phyloP scores from a whole-genome alignment of 2,888 invertebrate genomes.

The Anagyrus pseudococci region DNA sequence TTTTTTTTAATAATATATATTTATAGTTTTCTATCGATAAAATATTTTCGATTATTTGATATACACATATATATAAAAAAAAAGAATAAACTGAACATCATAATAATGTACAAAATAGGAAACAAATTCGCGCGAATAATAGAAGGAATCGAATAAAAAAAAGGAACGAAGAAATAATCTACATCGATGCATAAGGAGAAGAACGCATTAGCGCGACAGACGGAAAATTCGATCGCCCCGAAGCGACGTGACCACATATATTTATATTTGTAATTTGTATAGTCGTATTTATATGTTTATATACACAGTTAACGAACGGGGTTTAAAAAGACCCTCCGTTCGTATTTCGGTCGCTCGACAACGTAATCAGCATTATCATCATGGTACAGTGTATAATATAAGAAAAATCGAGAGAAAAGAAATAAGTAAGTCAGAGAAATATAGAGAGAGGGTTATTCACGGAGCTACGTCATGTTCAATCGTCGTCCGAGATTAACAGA shows the following conservation, averaged over 20 bases:
- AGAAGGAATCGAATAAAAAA: constrained; percentile 36
- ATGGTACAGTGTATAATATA: too few species aligned
- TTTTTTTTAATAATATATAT: constrained; percentile 22
- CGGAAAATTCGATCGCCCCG: constrained; percentile 48
- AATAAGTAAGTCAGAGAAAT: too few species aligned
- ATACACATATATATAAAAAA: constrained; percentile 20
- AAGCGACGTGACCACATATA: constrained; percentile 54
- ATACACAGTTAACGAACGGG: constrained; percentile 53
- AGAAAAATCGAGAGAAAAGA: constrained; percentile 26
- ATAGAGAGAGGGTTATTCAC: too few species aligned
- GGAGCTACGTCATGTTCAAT: too few species aligned
- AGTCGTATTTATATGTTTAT: constrained; percentile 57
- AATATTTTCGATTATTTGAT: constrained; percentile 30
- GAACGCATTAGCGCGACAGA: background rate
- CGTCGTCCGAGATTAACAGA: too few species aligned
- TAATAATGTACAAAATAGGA: constrained; percentile 30
- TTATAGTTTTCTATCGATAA: constrained; percentile 29
- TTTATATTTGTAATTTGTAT: constrained; percentile 45
- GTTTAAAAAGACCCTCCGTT: constrained; percentile 37
- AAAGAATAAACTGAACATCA: constrained; percentile 34
- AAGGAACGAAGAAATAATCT: constrained; percentile 17
- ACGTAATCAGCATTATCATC: too few species aligned
- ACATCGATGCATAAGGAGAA: constrained; percentile 2
- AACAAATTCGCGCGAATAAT: constrained; percentile 19
- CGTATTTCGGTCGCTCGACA: constrained; percentile 38